phyloP scores from a whole-genome alignment of 2,888 invertebrate species.

The Ctenicera cuprea region DNA sequence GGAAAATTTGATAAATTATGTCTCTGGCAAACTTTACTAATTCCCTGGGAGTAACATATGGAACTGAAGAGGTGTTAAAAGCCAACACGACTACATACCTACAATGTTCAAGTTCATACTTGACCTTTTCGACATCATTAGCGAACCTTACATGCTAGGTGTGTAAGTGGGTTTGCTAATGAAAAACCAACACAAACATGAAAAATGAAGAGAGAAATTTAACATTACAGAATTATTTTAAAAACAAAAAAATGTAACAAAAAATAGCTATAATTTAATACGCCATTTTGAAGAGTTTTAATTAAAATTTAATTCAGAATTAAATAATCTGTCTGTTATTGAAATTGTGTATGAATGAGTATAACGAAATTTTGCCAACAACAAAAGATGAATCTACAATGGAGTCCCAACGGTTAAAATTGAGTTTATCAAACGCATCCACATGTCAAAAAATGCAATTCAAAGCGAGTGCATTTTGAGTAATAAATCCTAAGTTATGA shows the following conservation, averaged over 20 bases:
- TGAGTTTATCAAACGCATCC: not conserved
- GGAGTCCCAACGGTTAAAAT: not conserved
- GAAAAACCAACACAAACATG: conserved; percentile 5
- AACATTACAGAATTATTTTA: not conserved
- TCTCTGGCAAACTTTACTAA: conserved; percentile 10
- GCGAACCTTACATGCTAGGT: conserved; percentile 2
- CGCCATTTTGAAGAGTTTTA: no score
- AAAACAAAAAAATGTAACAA: no score
- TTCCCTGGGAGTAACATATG: not conserved
- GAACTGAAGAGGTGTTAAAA: conserved; percentile 27
- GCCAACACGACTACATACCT: conserved; percentile 3
- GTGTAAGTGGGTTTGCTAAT: conserved; percentile 7
- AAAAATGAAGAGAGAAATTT: no score
- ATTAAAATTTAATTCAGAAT: no score
- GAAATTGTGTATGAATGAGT: no score
- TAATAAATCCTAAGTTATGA: conserved; percentile 18
- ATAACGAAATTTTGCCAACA: no score
- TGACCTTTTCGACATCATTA: conserved; percentile 36
- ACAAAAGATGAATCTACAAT: not conserved
- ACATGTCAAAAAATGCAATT: not conserved
- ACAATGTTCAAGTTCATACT: conserved; percentile 18
- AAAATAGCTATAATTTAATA: no score
- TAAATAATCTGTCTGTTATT: no score
- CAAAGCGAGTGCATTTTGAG: conserved; percentile 8
- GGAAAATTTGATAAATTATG: conserved; percentile 21